A percentile compares a stretch with the other conserved stretches of the same genome.
Evolutionary conservation across 2,113 vertebrate genomes (phyloP).

Genomic region (Oncorhynchus masou): DNA sequence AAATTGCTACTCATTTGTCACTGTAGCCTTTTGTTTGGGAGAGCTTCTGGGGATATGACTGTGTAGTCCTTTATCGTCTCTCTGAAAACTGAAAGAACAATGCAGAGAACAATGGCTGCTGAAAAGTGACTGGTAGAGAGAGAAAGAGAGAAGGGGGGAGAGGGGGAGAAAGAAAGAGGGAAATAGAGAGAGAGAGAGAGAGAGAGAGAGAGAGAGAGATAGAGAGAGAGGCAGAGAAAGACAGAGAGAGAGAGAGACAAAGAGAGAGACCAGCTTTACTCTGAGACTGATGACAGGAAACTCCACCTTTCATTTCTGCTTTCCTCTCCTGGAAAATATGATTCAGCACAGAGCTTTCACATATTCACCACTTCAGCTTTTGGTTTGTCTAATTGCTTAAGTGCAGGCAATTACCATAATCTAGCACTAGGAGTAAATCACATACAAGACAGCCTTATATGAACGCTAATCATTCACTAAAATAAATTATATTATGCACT

Average conservation of each 20-base stretch:
- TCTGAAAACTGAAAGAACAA: slow-evolving; percentile 43
- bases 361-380: slow-evolving; percentile 19
- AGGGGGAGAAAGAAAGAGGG: slow-evolving; percentile 23
- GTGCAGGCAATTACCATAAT: slow-evolving; percentile 41
- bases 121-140: slow-evolving; percentile 21
- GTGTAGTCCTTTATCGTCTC: slow-evolving; percentile 46
- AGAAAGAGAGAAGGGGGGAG: slow-evolving; percentile 21
- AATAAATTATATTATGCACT: too few species aligned
- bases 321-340: slow-evolving; percentile 41
- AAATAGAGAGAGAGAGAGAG: slow-evolving; percentile 16
- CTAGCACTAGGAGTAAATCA: too few species aligned
- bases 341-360: slow-evolving; percentile 34
- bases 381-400: slow-evolving; percentile 52
- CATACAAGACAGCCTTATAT: too few species aligned
- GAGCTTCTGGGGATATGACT: slow-evolving; percentile 45
- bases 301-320: slow-evolving; percentile 6
- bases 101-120: slow-evolving; percentile 54
- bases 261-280: slow-evolving; percentile 22
- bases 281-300: slow-evolving; percentile 44
- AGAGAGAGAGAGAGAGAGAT: slow-evolving; percentile 32
- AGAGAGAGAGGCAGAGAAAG: slow-evolving; percentile 36
- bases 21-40: slow-evolving; percentile 45
- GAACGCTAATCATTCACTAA: too few species aligned
- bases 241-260: slow-evolving; percentile 19
- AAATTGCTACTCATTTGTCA: slow-evolving; percentile 46